Conservation (phyloP, 2,797 vertebrate species). For the Phrynocephalus forsythii region DNA sequence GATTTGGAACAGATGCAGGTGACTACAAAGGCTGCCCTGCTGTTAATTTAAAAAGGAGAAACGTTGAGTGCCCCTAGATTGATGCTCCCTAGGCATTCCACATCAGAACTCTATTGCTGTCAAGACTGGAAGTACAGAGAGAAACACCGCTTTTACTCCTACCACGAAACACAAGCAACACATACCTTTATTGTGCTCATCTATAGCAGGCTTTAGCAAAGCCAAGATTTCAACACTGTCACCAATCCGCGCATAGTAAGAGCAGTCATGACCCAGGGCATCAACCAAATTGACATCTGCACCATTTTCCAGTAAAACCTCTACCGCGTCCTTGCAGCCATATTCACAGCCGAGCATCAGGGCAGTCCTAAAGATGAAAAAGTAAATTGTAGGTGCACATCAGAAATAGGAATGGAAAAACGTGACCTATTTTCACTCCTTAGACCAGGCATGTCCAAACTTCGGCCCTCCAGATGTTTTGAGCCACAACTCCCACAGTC, state of each 20-base stretch:
- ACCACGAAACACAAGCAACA: neutral
- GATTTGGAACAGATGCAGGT: too few species aligned
- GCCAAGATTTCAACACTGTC: conserved; percentile 89
- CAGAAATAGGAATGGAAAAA: too few species aligned
- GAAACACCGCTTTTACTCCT: neutral
- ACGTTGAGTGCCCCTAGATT: neutral
- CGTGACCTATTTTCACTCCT: too few species aligned
- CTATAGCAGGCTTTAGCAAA: conserved; percentile 85
- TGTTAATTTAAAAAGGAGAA: too few species aligned
- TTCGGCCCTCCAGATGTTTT: too few species aligned
- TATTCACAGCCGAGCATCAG: conserved; percentile 95
- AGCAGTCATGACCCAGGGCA: conserved; percentile 86
- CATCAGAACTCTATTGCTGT: too few species aligned
- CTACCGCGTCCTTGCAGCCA: conserved; percentile 92
- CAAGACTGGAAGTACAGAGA: neutral
- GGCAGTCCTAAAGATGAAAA: conserved; percentile 82
- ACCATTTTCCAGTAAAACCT: conserved; percentile 88
- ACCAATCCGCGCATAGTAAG: conserved; percentile 91
- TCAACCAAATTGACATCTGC: conserved; percentile 87
- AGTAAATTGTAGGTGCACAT: neutral
- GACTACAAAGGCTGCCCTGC: too few species aligned
- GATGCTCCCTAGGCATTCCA: too few species aligned
- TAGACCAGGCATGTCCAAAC: too few species aligned
- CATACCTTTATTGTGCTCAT: conserved; percentile 86
- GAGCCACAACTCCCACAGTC: too few species aligned